Percentiles rank a stretch among this genome's conserved stretches.
phyloP scores from a whole-genome alignment of 2,888 invertebrate genomes.

The Caenorhabditis doughertyi region DNA sequence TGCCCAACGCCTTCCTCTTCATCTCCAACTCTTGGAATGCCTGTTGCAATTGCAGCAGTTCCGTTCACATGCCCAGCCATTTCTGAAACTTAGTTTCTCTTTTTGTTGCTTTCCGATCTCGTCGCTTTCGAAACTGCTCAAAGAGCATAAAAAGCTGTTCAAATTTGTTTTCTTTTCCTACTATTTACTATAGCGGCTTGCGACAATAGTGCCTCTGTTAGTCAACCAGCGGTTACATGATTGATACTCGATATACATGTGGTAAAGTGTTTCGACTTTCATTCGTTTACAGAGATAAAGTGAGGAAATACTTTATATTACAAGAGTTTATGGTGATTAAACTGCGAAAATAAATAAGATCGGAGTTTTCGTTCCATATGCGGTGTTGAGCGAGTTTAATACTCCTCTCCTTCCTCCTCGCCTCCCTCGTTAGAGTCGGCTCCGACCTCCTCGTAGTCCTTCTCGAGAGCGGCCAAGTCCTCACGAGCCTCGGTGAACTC shows the following conservation, averaged over 20 bases:
- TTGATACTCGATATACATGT: slow-evolving; percentile 31
- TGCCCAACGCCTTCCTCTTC: slow-evolving; percentile 45
- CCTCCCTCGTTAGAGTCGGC: slow-evolving; percentile 67
- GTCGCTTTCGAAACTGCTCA: too few relatives aligned
- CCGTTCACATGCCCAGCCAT: slow-evolving; percentile 45
- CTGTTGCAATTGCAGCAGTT: not conserved
- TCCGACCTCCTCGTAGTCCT: slow-evolving; percentile 75
- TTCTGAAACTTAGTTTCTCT: not conserved
- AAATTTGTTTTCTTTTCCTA: slow-evolving; percentile 4
- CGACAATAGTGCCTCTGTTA: slow-evolving; percentile 7
- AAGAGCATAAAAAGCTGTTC: slow-evolving; percentile 36
- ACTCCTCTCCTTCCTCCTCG: slow-evolving; percentile 64
- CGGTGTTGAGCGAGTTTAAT: slow-evolving; percentile 31
- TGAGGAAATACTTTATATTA: slow-evolving; percentile 39
- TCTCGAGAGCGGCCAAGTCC: slow-evolving; percentile 74
- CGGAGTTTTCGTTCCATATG: slow-evolving; percentile 3
- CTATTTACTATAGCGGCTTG: slow-evolving; percentile 32
- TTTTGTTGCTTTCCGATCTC: not conserved
- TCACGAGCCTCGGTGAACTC: slow-evolving; percentile 81
- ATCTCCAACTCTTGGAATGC: slow-evolving; percentile 30
- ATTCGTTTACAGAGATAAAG: slow-evolving; percentile 1
- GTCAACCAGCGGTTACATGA: not conserved
- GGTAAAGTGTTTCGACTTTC: slow-evolving; percentile 48
- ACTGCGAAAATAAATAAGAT: slow-evolving; percentile 56
- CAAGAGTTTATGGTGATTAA: slow-evolving; percentile 58